phyloP scores from a whole-genome alignment of 2,888 invertebrate genomes.

The Platycheirus rosarum region DNA sequence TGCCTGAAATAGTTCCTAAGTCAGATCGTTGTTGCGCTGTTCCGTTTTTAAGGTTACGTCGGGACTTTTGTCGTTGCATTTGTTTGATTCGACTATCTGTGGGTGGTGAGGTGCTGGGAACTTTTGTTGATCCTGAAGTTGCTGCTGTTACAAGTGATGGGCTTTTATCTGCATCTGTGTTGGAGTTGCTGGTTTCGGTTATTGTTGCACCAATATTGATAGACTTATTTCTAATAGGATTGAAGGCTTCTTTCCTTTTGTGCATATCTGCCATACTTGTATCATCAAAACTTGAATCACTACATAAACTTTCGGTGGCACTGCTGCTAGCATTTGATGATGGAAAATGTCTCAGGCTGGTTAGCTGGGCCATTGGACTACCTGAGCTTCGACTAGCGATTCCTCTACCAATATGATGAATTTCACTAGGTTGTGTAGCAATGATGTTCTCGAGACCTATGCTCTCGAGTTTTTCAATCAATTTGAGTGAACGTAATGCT shows the following conservation, averaged over 20 bases:
- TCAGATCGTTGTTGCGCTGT: slow-evolving; percentile 85
- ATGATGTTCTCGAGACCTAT: slow-evolving; percentile 88
- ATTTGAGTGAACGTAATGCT: slow-evolving; percentile 83
- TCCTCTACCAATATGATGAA: slow-evolving; percentile 85
- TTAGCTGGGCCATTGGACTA: slow-evolving; percentile 91
- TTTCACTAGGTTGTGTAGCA: slow-evolving; percentile 85
- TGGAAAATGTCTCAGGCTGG: slow-evolving; percentile 86
- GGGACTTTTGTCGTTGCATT: slow-evolving; percentile 84
- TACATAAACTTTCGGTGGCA: slow-evolving; percentile 80
- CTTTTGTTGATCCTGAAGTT: slow-evolving; percentile 41
- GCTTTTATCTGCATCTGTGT: slow-evolving; percentile 50
- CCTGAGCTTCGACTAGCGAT: slow-evolving; percentile 85
- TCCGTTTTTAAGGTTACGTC: slow-evolving; percentile 83
- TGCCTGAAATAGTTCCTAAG: slow-evolving; percentile 84
- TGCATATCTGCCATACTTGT: slow-evolving; percentile 79
- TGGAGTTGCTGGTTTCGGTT: slow-evolving; percentile 25
- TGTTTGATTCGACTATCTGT: slow-evolving; percentile 82
- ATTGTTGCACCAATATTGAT: slow-evolving; percentile 42
- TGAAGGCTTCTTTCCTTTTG: slow-evolving; percentile 76
- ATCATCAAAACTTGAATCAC: slow-evolving; percentile 83
- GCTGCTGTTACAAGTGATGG: slow-evolving; percentile 33
- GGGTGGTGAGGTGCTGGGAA: slow-evolving; percentile 48
- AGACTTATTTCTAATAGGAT: slow-evolving; percentile 71
- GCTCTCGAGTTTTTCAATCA: slow-evolving; percentile 87
- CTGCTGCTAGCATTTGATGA: slow-evolving; percentile 80